Evolutionary conservation across 2,797 vertebrate species (phyloP).

Genomic region (Microctenopoma steveboyesi): DNA sequence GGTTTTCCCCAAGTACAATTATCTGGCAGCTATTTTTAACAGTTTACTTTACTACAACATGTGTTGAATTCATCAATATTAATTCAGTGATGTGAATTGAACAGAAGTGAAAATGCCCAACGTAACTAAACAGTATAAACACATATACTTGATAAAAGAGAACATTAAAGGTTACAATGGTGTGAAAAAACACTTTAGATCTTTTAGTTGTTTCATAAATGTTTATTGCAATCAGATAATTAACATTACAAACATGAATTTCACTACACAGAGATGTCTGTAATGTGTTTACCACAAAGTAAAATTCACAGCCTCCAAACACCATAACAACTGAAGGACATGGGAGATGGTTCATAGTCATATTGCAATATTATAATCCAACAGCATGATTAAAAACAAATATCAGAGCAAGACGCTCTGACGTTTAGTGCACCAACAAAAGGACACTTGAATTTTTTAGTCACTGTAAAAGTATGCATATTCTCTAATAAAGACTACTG

Average conservation of each 20-base stretch:
- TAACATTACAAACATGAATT: conserved; percentile 77
- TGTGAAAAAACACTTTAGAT: not conserved
- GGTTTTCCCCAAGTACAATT: too few species aligned
- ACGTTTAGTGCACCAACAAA: conserved; percentile 72
- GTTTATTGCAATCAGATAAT: conserved; percentile 84
- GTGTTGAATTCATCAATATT: too few species aligned
- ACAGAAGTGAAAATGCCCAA: too few species aligned
- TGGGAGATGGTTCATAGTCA: conserved; percentile 46
- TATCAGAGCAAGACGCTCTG: conserved; percentile 30
- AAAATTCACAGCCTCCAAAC: conserved; percentile 47
- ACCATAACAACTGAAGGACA: conserved; percentile 47
- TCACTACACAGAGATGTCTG: conserved; percentile 51
- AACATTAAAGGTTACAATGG: not conserved
- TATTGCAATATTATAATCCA: conserved; percentile 40
- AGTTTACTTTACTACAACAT: too few species aligned
- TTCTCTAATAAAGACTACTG: conserved; percentile 36
- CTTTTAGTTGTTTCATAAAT: conserved; percentile 54
- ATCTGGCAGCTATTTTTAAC: too few species aligned
- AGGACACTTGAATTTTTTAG: conserved; percentile 79
- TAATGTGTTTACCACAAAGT: conserved; percentile 55
- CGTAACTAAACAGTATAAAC: too few species aligned
- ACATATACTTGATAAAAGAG: not conserved
- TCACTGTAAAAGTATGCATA: conserved; percentile 35
- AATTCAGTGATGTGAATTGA: too few species aligned
- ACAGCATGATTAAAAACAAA: conserved; percentile 26